phyloP scores from a whole-genome alignment of 2,888 invertebrate genomes.

The Ochropleura leucogaster region DNA sequence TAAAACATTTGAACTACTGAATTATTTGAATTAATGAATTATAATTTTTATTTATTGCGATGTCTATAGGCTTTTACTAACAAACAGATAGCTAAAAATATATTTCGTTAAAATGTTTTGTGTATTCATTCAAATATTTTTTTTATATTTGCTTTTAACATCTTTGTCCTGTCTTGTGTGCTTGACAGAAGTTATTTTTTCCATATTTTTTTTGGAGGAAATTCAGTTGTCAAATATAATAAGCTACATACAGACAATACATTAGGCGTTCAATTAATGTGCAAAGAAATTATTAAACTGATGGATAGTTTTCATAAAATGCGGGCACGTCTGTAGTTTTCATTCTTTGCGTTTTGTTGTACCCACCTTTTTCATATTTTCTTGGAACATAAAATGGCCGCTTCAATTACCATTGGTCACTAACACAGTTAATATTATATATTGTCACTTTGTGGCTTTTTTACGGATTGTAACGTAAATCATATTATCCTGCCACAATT shows the following conservation, averaged over 20 bases:
- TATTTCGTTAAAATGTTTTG: conserved; percentile 50
- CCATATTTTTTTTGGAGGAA: too few species aligned
- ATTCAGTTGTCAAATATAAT: too few species aligned
- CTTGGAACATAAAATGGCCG: too few species aligned
- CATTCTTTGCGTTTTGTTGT: neutral
- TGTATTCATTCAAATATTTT: neutral
- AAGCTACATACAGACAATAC: too few species aligned
- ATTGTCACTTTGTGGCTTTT: too few species aligned
- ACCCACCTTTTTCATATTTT: neutral
- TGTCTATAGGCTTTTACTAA: conserved; percentile 51
- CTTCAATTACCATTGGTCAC: too few species aligned
- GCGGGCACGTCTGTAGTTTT: neutral
- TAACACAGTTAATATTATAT: too few species aligned
- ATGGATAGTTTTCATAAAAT: neutral
- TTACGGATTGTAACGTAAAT: too few species aligned
- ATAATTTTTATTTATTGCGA: conserved; percentile 55
- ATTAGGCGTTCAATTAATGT: too few species aligned
- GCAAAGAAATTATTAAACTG: too few species aligned
- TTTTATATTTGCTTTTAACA: neutral
- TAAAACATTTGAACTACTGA: conserved; percentile 14
- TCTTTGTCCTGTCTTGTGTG: neutral
- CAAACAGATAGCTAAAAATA: conserved; percentile 30
- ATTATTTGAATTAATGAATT: neutral
- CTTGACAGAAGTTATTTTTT: neutral
- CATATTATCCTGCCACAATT: too few species aligned